Evolutionary conservation across 2,888 invertebrate species (phyloP), one percentile per base, ranked within the genome.

Genomic region (Atethmia centrago): DNA sequence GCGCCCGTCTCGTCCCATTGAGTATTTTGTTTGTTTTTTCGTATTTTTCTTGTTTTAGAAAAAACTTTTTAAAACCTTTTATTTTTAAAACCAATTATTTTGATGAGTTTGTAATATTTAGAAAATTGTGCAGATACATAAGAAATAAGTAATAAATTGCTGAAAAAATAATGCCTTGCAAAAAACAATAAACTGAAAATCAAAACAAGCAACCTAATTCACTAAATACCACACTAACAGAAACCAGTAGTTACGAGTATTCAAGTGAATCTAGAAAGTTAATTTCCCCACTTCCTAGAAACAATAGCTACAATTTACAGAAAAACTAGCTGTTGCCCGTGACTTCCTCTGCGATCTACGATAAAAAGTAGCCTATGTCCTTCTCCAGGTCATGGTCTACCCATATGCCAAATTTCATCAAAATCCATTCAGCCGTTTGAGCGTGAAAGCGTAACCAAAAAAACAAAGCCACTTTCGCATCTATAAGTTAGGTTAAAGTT

Each of bases 1-100:
- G 93, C 91, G 91, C 91, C 87, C 63, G 73, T 89, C 90, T 87
- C 87, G 90, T 87, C 90, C 91, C 90, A 86, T 86, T 87, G 85
- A 85, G 87, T 84, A 86, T 88, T 85, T 85, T 85, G 68, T 89
- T 86, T 86, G 77, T 83, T 86, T 88, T 85, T 83, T 49, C 78
- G 74, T 76, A 71, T 75, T 84, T 84, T 82, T 84, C 74, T 78
- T 73, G 63, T 74, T 21, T 51, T 45, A 36, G 7, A 12, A 53
- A 56, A 66, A 1, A 14, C 36, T 36, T 59, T 65, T 62, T n/a
- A 12, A 16, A 16, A 16, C 21, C 5, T 55, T 72, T 69, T n/a
- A n/a, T n/a, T n/a, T n/a, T n/a, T n/a, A n/a, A 47, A 16, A 47
- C 19, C 21, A 28, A 45, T 63, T 36, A 14, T 66, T 70, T 53